phyloP scores from a whole-genome alignment of 2,113 vertebrate genomes.

The Corythoichthys haematopterus region DNA sequence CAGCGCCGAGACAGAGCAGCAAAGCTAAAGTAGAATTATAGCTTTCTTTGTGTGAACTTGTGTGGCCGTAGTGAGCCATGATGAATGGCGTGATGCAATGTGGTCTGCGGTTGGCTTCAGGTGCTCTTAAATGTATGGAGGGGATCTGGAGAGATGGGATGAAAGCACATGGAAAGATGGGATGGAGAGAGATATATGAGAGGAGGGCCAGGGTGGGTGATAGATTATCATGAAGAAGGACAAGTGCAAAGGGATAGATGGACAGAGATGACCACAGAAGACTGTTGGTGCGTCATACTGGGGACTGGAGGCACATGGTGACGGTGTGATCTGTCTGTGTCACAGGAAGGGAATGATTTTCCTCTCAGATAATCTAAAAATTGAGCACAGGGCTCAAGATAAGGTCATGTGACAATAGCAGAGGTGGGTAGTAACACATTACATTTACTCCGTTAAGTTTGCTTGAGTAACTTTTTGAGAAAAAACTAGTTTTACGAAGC shows the following conservation, averaged over 20 bases:
- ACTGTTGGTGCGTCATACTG: slow-evolving; percentile 26
- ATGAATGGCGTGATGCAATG: slow-evolving; percentile 55
- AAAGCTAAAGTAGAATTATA: slow-evolving; percentile 48
- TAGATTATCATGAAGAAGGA: slow-evolving; percentile 35
- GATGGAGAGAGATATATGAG: slow-evolving; percentile 59
- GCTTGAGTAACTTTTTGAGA: too few relatives aligned
- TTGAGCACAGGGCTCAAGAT: slow-evolving; percentile 21
- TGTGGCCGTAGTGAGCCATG: slow-evolving; percentile 58
- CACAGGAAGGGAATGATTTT: slow-evolving; percentile 38
- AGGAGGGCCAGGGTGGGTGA: slow-evolving; percentile 38
- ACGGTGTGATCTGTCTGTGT: slow-evolving; percentile 55
- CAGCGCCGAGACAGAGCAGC: slow-evolving; percentile 17
- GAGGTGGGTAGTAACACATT: too few relatives aligned
- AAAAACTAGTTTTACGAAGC: too few relatives aligned
- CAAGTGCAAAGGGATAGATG: slow-evolving; percentile 10
- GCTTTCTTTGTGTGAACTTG: slow-evolving; percentile 22
- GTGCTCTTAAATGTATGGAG: slow-evolving; percentile 62
- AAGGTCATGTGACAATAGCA: slow-evolving; percentile 18
- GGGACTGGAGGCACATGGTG: background rate
- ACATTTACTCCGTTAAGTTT: too few relatives aligned
- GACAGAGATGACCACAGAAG: slow-evolving; percentile 39
- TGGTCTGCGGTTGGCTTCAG: slow-evolving; percentile 56
- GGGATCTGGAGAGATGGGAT: slow-evolving; percentile 38
- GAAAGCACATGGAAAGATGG: slow-evolving; percentile 46
- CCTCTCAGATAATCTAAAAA: slow-evolving; percentile 37